These are phyloP conservation scores for Suncus etruscus DNA, from an alignment of 2,113 vertebrate genomes.

Conservation along the genomic window DNA sequence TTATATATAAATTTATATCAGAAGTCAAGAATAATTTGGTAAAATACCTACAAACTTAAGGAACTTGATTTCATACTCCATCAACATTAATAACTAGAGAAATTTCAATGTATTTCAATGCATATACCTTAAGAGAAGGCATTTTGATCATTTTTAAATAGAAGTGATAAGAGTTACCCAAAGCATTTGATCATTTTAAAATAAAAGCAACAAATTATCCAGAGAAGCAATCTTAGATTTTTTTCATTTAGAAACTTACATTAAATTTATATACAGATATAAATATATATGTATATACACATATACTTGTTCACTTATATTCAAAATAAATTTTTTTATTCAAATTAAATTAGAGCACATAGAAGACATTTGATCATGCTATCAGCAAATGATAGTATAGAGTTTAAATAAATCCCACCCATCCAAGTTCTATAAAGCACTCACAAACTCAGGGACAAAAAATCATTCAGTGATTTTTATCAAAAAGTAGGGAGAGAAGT, in stretches of 20 bases:
- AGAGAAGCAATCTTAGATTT: conserved; percentile 10
- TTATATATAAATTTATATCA: background rate
- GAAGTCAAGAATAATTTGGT: background rate
- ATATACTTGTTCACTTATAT: too few relatives aligned
- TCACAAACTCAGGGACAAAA: too few relatives aligned
- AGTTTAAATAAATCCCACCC: too few relatives aligned
- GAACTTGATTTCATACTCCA: background rate
- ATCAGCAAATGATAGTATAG: too few relatives aligned
- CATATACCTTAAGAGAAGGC: background rate
- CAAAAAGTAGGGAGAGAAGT: too few relatives aligned
- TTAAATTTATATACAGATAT: background rate
- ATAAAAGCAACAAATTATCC: background rate
- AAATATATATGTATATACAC: too few relatives aligned
- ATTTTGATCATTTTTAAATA: conserved; percentile 13
- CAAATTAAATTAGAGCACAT: background rate
- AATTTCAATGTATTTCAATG: conserved; percentile 4
- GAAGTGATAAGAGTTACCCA: too few relatives aligned
- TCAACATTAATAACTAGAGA: too few relatives aligned
- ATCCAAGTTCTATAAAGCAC: too few relatives aligned
- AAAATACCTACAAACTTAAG: background rate
- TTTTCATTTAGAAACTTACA: conserved; percentile 17
- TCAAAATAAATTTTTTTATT: too few relatives aligned
- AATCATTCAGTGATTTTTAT: too few relatives aligned
- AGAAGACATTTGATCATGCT: too few relatives aligned
- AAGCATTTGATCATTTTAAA: conserved; percentile 7